Percentiles rank a stretch among this genome's conserved stretches.
Conservation (phyloP, 1,140 invertebrate genomes). For the Plectus sambesii region DNA sequence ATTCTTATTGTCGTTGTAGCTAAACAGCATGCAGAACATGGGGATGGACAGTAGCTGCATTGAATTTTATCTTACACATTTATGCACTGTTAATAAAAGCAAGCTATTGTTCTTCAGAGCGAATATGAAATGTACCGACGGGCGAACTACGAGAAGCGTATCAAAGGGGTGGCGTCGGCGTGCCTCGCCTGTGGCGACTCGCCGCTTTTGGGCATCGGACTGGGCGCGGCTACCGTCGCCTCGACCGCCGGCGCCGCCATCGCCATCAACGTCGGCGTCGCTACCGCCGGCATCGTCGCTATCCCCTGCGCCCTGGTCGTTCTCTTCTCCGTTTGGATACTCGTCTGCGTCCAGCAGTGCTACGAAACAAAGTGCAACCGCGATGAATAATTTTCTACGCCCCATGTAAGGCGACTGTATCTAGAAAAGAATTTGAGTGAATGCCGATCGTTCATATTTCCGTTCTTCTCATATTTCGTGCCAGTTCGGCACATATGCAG, state of each 20-base stretch:
- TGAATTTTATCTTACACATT: too few relatives aligned
- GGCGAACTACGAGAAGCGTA: conserved; percentile 40
- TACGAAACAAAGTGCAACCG: too few relatives aligned
- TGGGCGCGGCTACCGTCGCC: conserved; percentile 32
- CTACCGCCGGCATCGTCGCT: conserved; percentile 23
- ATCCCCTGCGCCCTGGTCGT: conserved; percentile 22
- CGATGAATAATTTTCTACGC: too few relatives aligned
- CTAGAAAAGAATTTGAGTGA: too few relatives aligned
- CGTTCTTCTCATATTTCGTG: too few relatives aligned
- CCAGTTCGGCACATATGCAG: too few relatives aligned
- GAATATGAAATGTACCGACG: conserved; percentile 43
- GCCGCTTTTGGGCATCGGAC: conserved; percentile 40
- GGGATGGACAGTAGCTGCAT: too few relatives aligned
- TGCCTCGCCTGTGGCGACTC: conserved; percentile 41
- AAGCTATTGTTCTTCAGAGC: conserved; percentile 40
- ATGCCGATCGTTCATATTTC: too few relatives aligned
- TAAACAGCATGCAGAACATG: too few relatives aligned
- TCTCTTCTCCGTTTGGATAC: conserved; percentile 24
- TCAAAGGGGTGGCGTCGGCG: conserved; percentile 44
- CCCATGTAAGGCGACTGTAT: too few relatives aligned
- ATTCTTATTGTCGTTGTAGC: too few relatives aligned
- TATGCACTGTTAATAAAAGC: too few relatives aligned
- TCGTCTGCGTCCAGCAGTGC: conserved; percentile 16
- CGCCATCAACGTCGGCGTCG: conserved; percentile 20
- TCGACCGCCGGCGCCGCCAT: conserved; percentile 19